Percentiles rank a stretch among this genome's conserved stretches.
Evolutionary conservation across 2,888 invertebrate genomes (phyloP).

Genomic region (Pecten maximus): DNA sequence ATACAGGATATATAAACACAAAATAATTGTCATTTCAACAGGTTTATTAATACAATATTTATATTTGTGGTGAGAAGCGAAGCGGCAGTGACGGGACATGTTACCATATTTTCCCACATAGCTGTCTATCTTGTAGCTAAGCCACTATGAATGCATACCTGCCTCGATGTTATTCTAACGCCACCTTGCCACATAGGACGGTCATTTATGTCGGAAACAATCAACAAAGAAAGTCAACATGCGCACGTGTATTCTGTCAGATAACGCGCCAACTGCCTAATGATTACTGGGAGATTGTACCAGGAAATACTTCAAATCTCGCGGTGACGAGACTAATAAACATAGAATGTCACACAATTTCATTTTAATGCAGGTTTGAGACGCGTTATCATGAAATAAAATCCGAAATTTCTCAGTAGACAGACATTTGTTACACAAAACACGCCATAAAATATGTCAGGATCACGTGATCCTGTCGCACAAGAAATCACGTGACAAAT

Average conservation of each 20-base stretch:
- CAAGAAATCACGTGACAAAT: not conserved
- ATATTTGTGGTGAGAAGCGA: not conserved
- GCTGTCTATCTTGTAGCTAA: not conserved
- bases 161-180: not conserved
- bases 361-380: not conserved
- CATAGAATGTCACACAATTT: not conserved
- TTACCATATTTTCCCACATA: not conserved
- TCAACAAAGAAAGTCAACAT: conserved; percentile 2
- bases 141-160: not conserved
- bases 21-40: too few relatives aligned
- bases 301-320: conserved; percentile 18
- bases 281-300: not conserved
- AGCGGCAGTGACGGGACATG: not conserved
- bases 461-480: conserved; percentile 1
- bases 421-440: not conserved
- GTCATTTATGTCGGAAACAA: not conserved
- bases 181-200: not conserved
- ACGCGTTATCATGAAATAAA: not conserved
- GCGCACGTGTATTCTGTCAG: not conserved
- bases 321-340: not conserved
- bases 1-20: too few relatives aligned
- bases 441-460: not conserved
- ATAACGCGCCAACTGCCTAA: not conserved
- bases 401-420: not conserved
- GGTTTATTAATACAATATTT: not conserved